Evolutionary conservation across 2,888 invertebrate genomes (phyloP).

Genomic region (Lasioglossum oenotherae): DNA sequence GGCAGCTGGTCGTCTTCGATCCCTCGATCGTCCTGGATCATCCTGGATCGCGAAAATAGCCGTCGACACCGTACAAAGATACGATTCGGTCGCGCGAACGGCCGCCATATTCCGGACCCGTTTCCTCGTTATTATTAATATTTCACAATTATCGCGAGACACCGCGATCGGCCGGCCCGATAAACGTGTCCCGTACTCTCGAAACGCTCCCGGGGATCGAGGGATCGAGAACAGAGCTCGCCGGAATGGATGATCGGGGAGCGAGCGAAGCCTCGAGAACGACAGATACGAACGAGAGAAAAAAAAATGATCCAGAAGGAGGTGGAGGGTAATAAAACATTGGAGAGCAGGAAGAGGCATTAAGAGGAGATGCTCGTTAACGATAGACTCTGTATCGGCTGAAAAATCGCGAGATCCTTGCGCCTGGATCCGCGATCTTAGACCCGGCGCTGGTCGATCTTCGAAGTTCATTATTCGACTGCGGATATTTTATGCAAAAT

Average conservation of each 20-base stretch:
- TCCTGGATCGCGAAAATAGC: conserved; percentile 10
- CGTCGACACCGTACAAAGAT: conserved; percentile 63
- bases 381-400: conserved; percentile 61
- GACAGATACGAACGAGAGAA: conserved; percentile 37
- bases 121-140: conserved; percentile 79
- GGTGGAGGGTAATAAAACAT: conserved; percentile 33
- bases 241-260: conserved; percentile 7
- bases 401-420: conserved; percentile 69
- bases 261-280: conserved; percentile 10
- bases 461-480: not conserved
- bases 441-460: conserved; percentile 17
- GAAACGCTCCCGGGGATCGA: conserved; percentile 62
- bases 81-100: conserved; percentile 48
- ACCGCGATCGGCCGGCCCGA: conserved; percentile 70
- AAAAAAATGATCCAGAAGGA: not conserved
- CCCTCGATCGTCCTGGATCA: not conserved
- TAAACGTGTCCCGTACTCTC: conserved; percentile 62
- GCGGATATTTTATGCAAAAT: not conserved
- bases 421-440: conserved; percentile 55
- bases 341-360: conserved; percentile 41
- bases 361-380: conserved; percentile 68
- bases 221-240: conserved; percentile 46
- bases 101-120: conserved; percentile 66
- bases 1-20: not conserved
- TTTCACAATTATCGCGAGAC: conserved; percentile 77